phyloP scores from a whole-genome alignment of 1,140 invertebrate genomes.

The Euschistus heros region DNA sequence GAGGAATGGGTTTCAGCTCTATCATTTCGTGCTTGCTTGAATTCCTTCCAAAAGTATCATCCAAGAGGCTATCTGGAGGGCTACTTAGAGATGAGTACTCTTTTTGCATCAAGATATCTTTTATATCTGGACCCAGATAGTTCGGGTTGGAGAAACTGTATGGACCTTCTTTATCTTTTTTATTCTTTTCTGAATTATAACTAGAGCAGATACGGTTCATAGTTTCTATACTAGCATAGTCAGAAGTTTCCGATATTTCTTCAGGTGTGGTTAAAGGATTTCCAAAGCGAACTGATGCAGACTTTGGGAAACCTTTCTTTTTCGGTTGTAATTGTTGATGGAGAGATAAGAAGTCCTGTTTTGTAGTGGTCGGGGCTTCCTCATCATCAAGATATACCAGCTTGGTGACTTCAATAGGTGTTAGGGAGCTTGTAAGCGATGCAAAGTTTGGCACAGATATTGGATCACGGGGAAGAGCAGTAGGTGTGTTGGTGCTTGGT shows the following conservation, averaged over 20 bases:
- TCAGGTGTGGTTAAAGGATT: constrained; percentile 43
- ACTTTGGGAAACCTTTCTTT: constrained; percentile 41
- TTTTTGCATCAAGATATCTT: constrained; percentile 34
- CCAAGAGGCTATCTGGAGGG: constrained; percentile 33
- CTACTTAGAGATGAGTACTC: constrained; percentile 32
- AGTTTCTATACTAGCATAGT: constrained; percentile 63
- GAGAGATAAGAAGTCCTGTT: constrained; percentile 30
- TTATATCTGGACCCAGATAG: constrained; percentile 53
- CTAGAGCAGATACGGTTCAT: constrained; percentile 41
- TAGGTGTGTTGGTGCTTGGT: constrained; percentile 21
- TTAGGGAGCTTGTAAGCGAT: constrained; percentile 39
- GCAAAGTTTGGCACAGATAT: constrained; percentile 64
- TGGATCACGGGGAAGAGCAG: constrained; percentile 50
- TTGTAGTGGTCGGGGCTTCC: constrained; percentile 33
- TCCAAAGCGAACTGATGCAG: constrained; percentile 49
- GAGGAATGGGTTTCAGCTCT: constrained; percentile 34
- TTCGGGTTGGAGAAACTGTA: constrained; percentile 52
- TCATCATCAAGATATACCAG: constrained; percentile 57
- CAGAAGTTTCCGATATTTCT: constrained; percentile 57
- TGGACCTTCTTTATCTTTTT: constrained; percentile 29
- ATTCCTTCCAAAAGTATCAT: constrained; percentile 31
- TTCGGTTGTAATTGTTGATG: constrained; percentile 33
- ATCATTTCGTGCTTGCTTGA: constrained; percentile 31
- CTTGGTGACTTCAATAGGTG: constrained; percentile 54
- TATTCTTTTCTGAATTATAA: constrained; percentile 34